Conservation (phyloP, 30 jellyfish, hydroid and myxozoan species). For the Nemopilema nomurai region DNA sequence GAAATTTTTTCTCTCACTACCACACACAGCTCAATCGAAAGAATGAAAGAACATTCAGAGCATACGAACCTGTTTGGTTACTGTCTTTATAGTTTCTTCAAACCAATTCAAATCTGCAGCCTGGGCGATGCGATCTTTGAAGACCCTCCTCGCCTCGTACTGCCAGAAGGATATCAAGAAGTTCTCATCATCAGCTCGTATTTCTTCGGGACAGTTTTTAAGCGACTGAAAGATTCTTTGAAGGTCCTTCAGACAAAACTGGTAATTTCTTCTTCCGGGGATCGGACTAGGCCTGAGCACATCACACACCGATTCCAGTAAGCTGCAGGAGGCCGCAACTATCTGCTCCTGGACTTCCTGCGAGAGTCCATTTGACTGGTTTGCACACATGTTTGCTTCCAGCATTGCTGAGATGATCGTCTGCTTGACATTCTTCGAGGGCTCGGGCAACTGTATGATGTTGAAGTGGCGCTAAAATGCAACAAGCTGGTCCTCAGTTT, state of each 20-base stretch:
- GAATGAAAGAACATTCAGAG: neutral
- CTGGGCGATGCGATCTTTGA: slow-evolving; percentile 70
- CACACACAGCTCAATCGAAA: too few species aligned
- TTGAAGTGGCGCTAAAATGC: slow-evolving; percentile 71
- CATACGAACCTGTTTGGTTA: slow-evolving; percentile 53
- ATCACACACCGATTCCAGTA: slow-evolving; percentile 35
- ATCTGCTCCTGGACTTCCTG: slow-evolving; percentile 73
- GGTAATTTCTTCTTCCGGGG: slow-evolving; percentile 53
- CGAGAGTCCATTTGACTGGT: slow-evolving; percentile 60
- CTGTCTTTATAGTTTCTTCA: slow-evolving; percentile 59
- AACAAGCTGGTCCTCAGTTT: too few species aligned
- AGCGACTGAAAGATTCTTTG: slow-evolving; percentile 69
- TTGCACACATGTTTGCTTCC: slow-evolving; percentile 80
- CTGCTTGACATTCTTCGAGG: slow-evolving; percentile 26
- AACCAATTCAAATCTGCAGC: slow-evolving; percentile 72
- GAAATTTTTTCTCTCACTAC: too few species aligned
- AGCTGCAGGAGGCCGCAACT: slow-evolving; percentile 55
- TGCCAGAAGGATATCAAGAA: slow-evolving; percentile 72
- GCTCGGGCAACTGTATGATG: slow-evolving; percentile 69
- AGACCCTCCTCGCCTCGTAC: slow-evolving; percentile 70
- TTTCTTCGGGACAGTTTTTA: slow-evolving; percentile 82
- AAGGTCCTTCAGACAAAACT: slow-evolving; percentile 70
- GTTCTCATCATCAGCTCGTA: slow-evolving; percentile 77
- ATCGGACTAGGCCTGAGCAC: slow-evolving; percentile 57
- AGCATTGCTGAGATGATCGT: slow-evolving; percentile 73